Evolutionary conservation across 2,888 invertebrate species (phyloP).

Genomic region (Polyploca ridens): DNA sequence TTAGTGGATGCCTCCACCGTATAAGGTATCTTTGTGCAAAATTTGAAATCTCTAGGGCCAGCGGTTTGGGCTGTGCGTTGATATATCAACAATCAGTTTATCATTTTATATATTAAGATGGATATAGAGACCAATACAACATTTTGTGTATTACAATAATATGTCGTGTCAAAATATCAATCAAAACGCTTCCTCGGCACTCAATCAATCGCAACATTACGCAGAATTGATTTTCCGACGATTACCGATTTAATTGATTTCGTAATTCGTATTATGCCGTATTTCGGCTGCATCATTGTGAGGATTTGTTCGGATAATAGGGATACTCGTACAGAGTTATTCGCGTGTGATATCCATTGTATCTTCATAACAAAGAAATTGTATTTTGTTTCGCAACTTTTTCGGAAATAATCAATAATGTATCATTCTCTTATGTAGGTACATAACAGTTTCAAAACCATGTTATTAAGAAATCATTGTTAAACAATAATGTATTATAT

Average conservation of each 20-base stretch:
- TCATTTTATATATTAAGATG: too few species aligned
- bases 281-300: conserved; percentile 23
- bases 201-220: conserved; percentile 34
- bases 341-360: conserved; percentile 21
- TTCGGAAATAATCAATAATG: background rate
- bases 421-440: background rate
- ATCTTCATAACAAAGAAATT: conserved; percentile 10
- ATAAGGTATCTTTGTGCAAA: too few species aligned
- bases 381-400: background rate
- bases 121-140: too few species aligned
- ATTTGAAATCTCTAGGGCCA: too few species aligned
- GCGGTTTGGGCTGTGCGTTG: too few species aligned
- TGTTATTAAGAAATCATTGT: too few species aligned
- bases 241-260: conserved; percentile 44
- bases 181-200: conserved; percentile 21
- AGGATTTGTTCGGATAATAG: conserved; percentile 29
- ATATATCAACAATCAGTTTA: too few species aligned
- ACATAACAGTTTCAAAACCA: too few species aligned
- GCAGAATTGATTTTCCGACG: conserved; percentile 41
- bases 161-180: background rate
- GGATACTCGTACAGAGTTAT: conserved; percentile 18
- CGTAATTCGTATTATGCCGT: conserved; percentile 37
- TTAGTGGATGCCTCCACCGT: too few species aligned
- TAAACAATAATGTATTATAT: too few species aligned
- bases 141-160: too few species aligned